Evolutionary conservation across 2,113 vertebrate species (phyloP).

Genomic region (Copsychus sechellarum): DNA sequence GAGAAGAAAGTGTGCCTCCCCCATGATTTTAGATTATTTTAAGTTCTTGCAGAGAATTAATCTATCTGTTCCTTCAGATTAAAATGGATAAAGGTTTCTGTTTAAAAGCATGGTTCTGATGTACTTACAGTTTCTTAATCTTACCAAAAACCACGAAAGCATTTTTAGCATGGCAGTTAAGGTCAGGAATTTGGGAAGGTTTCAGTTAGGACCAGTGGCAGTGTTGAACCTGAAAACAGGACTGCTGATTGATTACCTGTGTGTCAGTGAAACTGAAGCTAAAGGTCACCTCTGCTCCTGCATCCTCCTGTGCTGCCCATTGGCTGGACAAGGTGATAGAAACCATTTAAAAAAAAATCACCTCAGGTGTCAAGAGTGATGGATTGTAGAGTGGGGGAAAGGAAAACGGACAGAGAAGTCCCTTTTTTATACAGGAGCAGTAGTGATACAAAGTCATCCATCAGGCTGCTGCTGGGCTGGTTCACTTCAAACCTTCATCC

Average conservation of each 20-base stretch:
- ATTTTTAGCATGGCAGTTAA: background rate
- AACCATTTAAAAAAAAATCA: background rate
- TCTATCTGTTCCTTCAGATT: background rate
- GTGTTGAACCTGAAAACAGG: background rate
- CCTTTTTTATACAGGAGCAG: constrained; percentile 9
- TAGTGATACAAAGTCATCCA: constrained; percentile 27
- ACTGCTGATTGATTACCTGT: background rate
- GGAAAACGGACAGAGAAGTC: background rate
- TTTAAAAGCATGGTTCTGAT: background rate
- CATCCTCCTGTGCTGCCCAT: background rate
- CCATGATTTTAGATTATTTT: background rate
- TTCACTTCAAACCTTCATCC: background rate
- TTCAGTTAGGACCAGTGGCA: background rate
- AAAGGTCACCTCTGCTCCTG: constrained; percentile 32
- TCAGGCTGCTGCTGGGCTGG: constrained; percentile 29
- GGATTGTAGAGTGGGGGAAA: constrained; percentile 36
- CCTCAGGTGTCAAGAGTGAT: constrained; percentile 36
- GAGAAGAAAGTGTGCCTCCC: background rate
- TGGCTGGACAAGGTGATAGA: constrained; percentile 10
- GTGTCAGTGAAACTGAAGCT: background rate
- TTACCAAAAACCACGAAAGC: background rate
- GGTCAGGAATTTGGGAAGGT: background rate
- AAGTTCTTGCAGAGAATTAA: background rate
- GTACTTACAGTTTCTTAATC: background rate
- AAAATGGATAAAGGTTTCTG: background rate